Conservation (phyloP, 2,888 invertebrate genomes). For the Atrina japonica region DNA sequence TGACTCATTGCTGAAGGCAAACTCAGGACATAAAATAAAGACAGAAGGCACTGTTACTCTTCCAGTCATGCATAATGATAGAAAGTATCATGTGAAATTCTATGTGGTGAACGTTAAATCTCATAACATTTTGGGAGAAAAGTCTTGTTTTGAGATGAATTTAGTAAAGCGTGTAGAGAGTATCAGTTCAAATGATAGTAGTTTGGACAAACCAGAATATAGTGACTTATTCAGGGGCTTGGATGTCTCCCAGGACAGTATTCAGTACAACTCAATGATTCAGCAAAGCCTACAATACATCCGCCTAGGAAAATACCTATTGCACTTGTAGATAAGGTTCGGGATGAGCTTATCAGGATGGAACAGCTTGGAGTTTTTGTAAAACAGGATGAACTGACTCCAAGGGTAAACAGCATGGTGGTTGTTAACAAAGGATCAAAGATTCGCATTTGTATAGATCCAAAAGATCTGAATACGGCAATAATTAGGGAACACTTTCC, state of each 20-base stretch:
- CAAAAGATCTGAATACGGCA: conserved; percentile 52
- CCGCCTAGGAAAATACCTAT: too few species aligned
- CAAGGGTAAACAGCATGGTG: conserved; percentile 53
- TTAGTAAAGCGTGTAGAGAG: too few species aligned
- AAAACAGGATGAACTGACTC: conserved; percentile 47
- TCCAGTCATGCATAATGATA: too few species aligned
- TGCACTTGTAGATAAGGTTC: conserved; percentile 43
- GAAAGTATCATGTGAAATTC: too few species aligned
- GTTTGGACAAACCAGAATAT: conserved; percentile 25
- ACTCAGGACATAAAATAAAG: too few species aligned
- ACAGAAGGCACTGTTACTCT: too few species aligned
- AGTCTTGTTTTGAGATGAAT: too few species aligned
- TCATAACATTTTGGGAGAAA: too few species aligned
- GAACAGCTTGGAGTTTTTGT: conserved; percentile 42
- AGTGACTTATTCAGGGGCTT: conserved; percentile 40
- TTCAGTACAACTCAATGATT: conserved; percentile 33
- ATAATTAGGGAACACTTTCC: conserved; percentile 42
- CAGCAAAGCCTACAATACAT: conserved; percentile 51
- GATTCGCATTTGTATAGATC: conserved; percentile 50
- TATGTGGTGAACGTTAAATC: too few species aligned
- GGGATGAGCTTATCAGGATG: conserved; percentile 46
- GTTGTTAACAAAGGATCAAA: conserved; percentile 43
- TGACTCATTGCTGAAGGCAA: too few species aligned
- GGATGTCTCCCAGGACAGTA: conserved; percentile 40
- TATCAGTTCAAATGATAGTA: conserved; percentile 14